Evolutionary conservation across 2,797 vertebrate species (phyloP), one percentile per base, ranked within the genome.

Genomic region (Hippocampus kuda): DNA sequence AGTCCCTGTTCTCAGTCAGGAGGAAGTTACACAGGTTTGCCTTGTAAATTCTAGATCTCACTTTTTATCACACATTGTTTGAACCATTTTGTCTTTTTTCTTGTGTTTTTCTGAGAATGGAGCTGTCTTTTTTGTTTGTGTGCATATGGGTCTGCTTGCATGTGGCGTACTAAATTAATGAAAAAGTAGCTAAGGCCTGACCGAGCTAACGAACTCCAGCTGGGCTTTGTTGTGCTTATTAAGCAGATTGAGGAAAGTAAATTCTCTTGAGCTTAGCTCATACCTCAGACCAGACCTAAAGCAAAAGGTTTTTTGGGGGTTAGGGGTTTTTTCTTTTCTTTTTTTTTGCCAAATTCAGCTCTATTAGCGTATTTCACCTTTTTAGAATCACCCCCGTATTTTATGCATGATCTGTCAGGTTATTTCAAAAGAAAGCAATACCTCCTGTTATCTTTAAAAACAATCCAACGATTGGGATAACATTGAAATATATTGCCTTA

Each of bases 181-280:
- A 71, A 81, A 82, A 85, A 84, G 85, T 84, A 86, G 81, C 83
- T 79, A 75, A 77, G 79, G 82, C 83, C 83, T 82, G 86, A 84
- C 82, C 81, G 83, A 77, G 79, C 80, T 89, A 88, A 88, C 85
- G 78, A 81, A 81, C 75, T 86, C 82, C 86, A 88, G 84, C 87
- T 88, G 86, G 76, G 81, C 74, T 85, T 84, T 83, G 82, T 83
- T 83, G 79, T 78, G 73, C 78, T 78, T 75, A 77, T 26, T 48
- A 68, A 8, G 75, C 64, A 77, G 75, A 30, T 70, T 57, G 75
- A 79, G 81, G 72, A 7, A 76, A 86, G 82, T 75, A 84, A 83
- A 82, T 86, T 86, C 85, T 80, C 84, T 65, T 69, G 34, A 68
- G 79, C 82, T 85, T 74, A 84, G 81, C 84, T 86, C 78, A 81